These are phyloP conservation scores for Philereme vetulata DNA, from an alignment of 2,888 invertebrate genomes.

Conservation along the genomic window DNA sequence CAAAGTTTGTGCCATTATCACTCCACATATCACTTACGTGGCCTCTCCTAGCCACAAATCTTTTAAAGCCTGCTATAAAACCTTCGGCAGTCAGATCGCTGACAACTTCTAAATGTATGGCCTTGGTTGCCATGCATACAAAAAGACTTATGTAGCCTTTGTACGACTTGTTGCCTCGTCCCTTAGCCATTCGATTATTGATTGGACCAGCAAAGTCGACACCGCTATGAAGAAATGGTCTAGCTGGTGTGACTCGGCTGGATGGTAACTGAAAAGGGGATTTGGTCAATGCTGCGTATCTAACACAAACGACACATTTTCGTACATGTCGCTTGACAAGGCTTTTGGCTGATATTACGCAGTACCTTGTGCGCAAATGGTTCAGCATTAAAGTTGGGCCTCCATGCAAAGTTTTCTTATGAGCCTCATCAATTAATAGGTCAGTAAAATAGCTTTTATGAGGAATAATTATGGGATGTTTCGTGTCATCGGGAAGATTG, in stretches of 20 bases:
- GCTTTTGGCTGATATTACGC: conserved; percentile 29
- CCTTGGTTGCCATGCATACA: conserved; percentile 35
- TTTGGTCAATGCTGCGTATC: conserved; percentile 15
- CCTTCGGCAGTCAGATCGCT: conserved; percentile 39
- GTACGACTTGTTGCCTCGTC: conserved; percentile 27
- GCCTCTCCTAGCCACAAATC: conserved; percentile 38
- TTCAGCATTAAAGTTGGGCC: too few species aligned
- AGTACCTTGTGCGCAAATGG: conserved; percentile 27
- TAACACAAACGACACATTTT: conserved; percentile 30
- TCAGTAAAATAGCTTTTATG: too few species aligned
- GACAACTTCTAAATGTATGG: conserved; percentile 47
- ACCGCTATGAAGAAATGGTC: conserved; percentile 20
- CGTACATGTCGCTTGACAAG: conserved; percentile 16
- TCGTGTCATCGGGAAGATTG: too few species aligned
- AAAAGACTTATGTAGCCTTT: conserved; percentile 33
- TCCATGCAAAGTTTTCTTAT: too few species aligned
- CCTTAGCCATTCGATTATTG: conserved; percentile 24
- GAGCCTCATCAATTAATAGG: too few species aligned
- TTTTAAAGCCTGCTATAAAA: conserved; percentile 39
- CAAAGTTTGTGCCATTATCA: conserved; percentile 38
- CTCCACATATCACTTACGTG: conserved; percentile 35
- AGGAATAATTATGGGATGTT: too few species aligned
- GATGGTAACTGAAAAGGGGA: conserved; percentile 30
- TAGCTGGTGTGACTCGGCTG: conserved; percentile 23
- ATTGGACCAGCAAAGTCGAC: conserved; percentile 37